Conservation (phyloP, 2,113 vertebrate species). For the Osmerus eperlanus region DNA sequence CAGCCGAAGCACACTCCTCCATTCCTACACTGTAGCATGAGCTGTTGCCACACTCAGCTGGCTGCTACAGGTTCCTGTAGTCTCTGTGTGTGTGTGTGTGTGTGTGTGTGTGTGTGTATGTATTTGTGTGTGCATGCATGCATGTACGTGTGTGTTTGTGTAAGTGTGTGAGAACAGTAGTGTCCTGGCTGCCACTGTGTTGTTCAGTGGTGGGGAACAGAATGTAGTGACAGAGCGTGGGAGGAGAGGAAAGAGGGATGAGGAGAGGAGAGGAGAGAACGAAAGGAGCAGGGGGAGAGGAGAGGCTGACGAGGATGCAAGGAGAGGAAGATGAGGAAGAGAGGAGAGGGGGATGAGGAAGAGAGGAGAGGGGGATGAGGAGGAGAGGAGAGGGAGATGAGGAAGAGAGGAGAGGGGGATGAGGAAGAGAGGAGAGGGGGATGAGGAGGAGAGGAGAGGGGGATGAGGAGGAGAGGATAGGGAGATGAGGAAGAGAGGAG, state of each 20-base stretch:
- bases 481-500: background rate
- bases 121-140: background rate
- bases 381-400: background rate
- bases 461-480: background rate
- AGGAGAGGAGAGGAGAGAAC: background rate
- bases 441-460: background rate
- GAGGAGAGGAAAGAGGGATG: conserved; percentile 10
- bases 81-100: too few relatives aligned
- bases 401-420: background rate
- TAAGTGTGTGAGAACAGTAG: conserved; percentile 14
- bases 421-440: background rate
- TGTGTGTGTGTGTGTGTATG: background rate
- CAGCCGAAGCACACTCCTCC: too few relatives aligned
- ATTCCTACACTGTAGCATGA: too few relatives aligned
- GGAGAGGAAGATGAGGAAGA: too few relatives aligned
- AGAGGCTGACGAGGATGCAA: background rate
- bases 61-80: too few relatives aligned
- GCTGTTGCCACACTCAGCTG: too few relatives aligned
- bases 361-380: background rate
- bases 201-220: conserved; percentile 24
- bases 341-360: background rate
- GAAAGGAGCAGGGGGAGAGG: background rate
- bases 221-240: conserved; percentile 23
- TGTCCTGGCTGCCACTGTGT: conserved; percentile 8
- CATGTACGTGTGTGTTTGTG: background rate